These are phyloP conservation scores for Acronicta psi DNA, from an alignment of 2,888 invertebrate species.

Conservation along the genomic window DNA sequence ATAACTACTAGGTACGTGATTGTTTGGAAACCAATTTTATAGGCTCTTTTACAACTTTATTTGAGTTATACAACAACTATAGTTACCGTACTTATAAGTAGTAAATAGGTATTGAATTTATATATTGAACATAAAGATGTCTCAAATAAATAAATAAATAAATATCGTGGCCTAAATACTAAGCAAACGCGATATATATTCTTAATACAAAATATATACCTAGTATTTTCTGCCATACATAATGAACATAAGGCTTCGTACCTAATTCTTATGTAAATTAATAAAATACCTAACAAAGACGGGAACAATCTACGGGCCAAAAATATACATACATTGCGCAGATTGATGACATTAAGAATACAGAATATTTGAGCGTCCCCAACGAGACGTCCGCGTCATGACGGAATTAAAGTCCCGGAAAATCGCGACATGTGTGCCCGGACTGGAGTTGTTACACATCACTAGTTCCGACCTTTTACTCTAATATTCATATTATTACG, in stretches of 20 bases:
- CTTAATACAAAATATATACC: constrained; percentile 17
- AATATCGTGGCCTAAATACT: constrained; percentile 37
- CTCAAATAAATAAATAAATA: too few species aligned
- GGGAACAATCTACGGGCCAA: constrained; percentile 46
- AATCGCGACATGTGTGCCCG: constrained; percentile 52
- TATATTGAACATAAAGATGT: too few species aligned
- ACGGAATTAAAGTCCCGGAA: constrained; percentile 56
- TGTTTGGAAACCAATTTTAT: too few species aligned
- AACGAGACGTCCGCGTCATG: constrained; percentile 39
- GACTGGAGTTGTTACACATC: constrained; percentile 47
- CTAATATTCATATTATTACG: constrained; percentile 62
- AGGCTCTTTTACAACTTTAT: constrained; percentile 13
- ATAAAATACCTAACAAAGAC: constrained; percentile 41
- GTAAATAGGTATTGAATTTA: too few species aligned
- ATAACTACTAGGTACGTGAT: too few species aligned
- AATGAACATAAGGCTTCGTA: constrained; percentile 26
- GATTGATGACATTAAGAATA: constrained; percentile 46
- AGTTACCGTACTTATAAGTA: constrained; percentile 9
- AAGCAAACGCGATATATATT: constrained; percentile 14
- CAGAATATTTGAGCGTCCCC: constrained; percentile 53
- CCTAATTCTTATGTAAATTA: constrained; percentile 33
- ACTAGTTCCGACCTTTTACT: constrained; percentile 59
- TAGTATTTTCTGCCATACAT: constrained; percentile 12
- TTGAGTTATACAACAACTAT: constrained; percentile 20
- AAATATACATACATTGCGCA: constrained; percentile 42